Conservation (phyloP, 2,797 vertebrate genomes). For the Eidolon dupreanum region DNA sequence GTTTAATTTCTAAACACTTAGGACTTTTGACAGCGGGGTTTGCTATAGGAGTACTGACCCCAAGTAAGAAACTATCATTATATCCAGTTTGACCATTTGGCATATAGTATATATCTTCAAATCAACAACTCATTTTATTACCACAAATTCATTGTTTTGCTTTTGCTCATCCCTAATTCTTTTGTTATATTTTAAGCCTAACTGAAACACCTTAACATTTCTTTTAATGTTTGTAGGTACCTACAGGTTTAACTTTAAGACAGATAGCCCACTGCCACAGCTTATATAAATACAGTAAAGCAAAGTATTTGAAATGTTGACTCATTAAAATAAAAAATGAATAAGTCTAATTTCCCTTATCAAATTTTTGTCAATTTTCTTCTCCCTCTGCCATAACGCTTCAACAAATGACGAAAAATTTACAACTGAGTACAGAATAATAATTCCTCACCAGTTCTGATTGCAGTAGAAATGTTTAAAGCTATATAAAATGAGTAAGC, state of each 20-base stretch:
- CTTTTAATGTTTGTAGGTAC: not conserved
- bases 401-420: slow-evolving; percentile 10
- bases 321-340: slow-evolving; percentile 7
- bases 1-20: not conserved
- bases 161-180: not conserved
- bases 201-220: not conserved
- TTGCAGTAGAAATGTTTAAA: not conserved
- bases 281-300: slow-evolving; percentile 5
- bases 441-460: not conserved
- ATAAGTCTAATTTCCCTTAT: slow-evolving; percentile 34
- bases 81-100: not conserved
- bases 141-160: not conserved
- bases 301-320: not conserved
- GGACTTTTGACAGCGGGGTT: not conserved
- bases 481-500: not conserved
- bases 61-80: not conserved
- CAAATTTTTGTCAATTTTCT: not conserved
- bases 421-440: not conserved
- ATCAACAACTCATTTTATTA: not conserved
- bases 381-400: not conserved
- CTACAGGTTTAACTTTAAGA: not conserved
- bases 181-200: slow-evolving; percentile 7
- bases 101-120: not conserved
- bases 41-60: not conserved
- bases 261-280: not conserved